Base-by-base conservation (phyloP, 2,797 vertebrate species). In the Coranthus polyacanthus region DNA sequence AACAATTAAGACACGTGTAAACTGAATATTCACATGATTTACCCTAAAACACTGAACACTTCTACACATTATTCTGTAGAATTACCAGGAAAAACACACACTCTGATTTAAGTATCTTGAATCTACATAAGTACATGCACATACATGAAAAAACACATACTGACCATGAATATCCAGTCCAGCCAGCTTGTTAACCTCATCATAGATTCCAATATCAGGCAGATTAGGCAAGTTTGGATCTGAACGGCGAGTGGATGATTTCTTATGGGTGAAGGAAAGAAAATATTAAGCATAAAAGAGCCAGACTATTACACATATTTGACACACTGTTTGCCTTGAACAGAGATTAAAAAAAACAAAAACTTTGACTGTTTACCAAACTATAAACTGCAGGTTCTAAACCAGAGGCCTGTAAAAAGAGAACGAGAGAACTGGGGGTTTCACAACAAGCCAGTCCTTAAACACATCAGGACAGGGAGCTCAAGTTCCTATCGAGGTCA, bases 141-240 rank as follows among this genome's bases (percentile, higher is more conserved):
- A 66, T n/a, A 61, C 16, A 74, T 18, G 18, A 18, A 42, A 41
- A 61, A 21, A 4, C n/a, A 32, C 4, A 46, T 50, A 82, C 87
- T 87, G 18, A 94, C 94, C 92, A 29, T 18, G 87, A 47, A 87
- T 82, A 1, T 93, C 83, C 53, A 92, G 68, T n/a, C 68, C 91
- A 43, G 85, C 60, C 50, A 93, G 94, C 89, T 95, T 96, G 72
- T 73, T 93, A 12, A 96, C 96, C 88, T 95, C 94, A 82, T 98
- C 95, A 70, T 98, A 99, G 91, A 98, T 93, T 34, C 95, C 96
- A 59, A 95, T 88, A 38, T 94, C 93, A 3, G 84, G 36, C 32
- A 93, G 47, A 58, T 79, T 38, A 6, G 86, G 64, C 36, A 83
- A 38, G 26, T 93, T 93, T 6, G 94, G 84, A 43, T 98, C 97